These are phyloP conservation scores for Habrosyne pyritoides DNA, from an alignment of 2,888 invertebrate genomes.

Conservation along the genomic window DNA sequence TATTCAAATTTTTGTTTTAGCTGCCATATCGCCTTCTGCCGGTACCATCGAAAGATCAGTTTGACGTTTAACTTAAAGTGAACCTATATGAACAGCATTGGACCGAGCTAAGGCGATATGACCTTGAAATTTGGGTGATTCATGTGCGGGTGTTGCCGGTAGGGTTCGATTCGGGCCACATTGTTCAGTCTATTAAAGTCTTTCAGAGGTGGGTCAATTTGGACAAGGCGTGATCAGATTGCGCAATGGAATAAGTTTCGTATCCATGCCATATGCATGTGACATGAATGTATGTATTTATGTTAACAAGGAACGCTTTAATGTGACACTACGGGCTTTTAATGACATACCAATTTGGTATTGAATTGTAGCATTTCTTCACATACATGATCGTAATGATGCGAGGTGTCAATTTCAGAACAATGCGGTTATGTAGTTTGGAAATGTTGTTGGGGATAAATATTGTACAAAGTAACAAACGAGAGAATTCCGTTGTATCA, in stretches of 20 bases:
- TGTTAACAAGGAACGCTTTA: slow-evolving; percentile 47
- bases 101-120: slow-evolving; percentile 12
- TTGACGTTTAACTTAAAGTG: not conserved
- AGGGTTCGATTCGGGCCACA: slow-evolving; percentile 60
- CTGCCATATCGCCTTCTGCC: slow-evolving; percentile 16
- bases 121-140: slow-evolving; percentile 31
- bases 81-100: slow-evolving; percentile 35
- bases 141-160: slow-evolving; percentile 36
- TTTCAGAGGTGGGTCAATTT: slow-evolving; percentile 75
- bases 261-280: slow-evolving; percentile 53
- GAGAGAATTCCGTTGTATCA: not conserved
- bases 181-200: slow-evolving; percentile 79
- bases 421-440: not conserved
- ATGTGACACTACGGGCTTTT: slow-evolving; percentile 36
- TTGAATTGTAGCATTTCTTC: slow-evolving; percentile 3
- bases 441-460: not conserved
- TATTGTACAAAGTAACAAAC: not conserved
- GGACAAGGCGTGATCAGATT: slow-evolving; percentile 71
- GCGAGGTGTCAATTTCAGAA: slow-evolving; percentile 1
- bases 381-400: not conserved
- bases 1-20: slow-evolving; percentile 11
- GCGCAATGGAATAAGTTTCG: slow-evolving; percentile 59
- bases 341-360: slow-evolving; percentile 13
- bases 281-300: slow-evolving; percentile 52
- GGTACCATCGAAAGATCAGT: slow-evolving; percentile 25